phyloP scores from a whole-genome alignment of 2,113 vertebrate genomes.

The Mustela nigripes region DNA sequence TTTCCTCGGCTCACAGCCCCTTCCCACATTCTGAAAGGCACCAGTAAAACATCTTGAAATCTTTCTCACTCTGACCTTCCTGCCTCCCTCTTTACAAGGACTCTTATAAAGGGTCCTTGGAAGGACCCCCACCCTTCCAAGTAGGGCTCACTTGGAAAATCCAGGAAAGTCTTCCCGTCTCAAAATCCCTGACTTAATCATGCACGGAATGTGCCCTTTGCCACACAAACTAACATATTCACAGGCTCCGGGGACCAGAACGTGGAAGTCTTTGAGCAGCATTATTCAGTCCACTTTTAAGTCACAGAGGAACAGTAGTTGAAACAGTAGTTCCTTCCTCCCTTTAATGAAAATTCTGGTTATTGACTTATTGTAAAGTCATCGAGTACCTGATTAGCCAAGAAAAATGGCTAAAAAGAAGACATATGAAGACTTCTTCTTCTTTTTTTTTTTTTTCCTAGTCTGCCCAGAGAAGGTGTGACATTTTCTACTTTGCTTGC shows the following conservation, averaged over 20 bases:
- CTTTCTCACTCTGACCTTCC: neutral
- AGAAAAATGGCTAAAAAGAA: neutral
- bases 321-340: neutral
- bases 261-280: neutral
- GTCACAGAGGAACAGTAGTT: neutral
- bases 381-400: neutral
- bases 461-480: neutral
- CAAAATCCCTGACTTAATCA: slow-evolving; percentile 1
- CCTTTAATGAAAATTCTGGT: neutral
- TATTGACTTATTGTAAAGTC: neutral
- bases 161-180: neutral
- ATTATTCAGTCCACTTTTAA: neutral
- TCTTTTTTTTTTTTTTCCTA: neutral
- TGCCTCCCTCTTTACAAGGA: neutral
- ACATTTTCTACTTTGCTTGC: neutral
- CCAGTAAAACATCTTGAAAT: neutral
- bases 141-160: neutral
- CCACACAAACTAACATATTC: neutral
- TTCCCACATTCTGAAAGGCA: neutral
- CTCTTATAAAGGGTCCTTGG: too few relatives aligned
- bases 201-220: neutral
- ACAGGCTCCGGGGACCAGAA: neutral
- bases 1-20: neutral
- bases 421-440: neutral
- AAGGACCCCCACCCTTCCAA: too few relatives aligned